Conservation (phyloP, 2,113 vertebrate genomes). For the Tricholaema leucomelas region DNA sequence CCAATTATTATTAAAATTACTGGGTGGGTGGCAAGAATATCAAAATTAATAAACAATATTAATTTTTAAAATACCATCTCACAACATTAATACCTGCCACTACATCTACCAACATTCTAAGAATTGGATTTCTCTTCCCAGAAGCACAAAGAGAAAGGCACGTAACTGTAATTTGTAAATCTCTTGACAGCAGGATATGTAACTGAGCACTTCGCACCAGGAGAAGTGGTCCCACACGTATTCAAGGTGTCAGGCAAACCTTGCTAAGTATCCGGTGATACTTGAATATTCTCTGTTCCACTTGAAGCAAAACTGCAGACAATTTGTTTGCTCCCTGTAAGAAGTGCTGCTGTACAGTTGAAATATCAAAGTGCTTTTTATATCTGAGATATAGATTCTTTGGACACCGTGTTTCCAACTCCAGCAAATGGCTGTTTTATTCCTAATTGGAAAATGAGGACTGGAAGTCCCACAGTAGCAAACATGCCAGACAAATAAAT, state of each 20-base stretch:
- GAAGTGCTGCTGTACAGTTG: neutral
- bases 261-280: neutral
- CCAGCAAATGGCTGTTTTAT: neutral
- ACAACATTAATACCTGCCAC: too few relatives aligned
- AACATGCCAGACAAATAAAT: conserved; percentile 8
- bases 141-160: conserved; percentile 1
- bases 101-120: neutral
- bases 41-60: too few relatives aligned
- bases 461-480: neutral
- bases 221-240: neutral
- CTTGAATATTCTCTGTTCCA: conserved; percentile 9
- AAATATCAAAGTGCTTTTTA: neutral
- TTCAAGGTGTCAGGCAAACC: conserved; percentile 16
- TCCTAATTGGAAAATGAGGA: neutral
- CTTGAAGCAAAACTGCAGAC: conserved; percentile 27
- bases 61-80: too few relatives aligned
- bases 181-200: neutral
- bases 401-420: neutral
- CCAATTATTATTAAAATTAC: too few relatives aligned
- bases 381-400: neutral
- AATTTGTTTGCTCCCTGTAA: neutral
- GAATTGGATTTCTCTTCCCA: neutral
- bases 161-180: neutral
- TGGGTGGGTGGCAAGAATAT: too few relatives aligned
- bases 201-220: neutral